Evolutionary conservation across 1,140 invertebrate species (phyloP), one percentile per base, ranked within the genome.

Genomic region (Lanistes nyassanus): DNA sequence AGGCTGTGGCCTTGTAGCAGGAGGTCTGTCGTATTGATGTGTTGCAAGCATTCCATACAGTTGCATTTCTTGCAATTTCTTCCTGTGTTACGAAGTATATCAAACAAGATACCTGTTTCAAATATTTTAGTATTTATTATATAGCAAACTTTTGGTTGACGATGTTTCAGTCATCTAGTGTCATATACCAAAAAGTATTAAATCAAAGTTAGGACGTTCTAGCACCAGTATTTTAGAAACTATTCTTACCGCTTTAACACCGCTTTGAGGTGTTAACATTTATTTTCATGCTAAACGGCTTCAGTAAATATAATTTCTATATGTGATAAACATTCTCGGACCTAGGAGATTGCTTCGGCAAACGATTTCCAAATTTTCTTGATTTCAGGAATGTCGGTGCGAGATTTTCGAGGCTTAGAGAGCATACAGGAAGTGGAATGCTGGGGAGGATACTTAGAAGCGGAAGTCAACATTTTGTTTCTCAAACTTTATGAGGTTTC

Each of bases 371-470:
- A 31, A 26, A 1, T 26, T 2, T 60, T 60, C 23, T 60, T 26
- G 3, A 60, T 60, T 60, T 23, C 67, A 69, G 67, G 67, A 31
- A 69, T 69, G 67, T 29, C 47, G 4, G 67, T 51, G 13, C 23
- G 51, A 26, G 67, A 69, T 53, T 69, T 69, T 51, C 47, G 53
- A 51, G 67, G 47, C n/a, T 29, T 69, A 26, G 42, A 23, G 9
- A 69, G 67, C 67, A 53, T 69, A 55, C 67, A 69, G 31, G 67
- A 69, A 69, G 67, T 69, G 6, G 51, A 53, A 29, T 69, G 67
- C 47, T 55, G 2, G 47, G 67, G 67, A 29, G 9, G 53, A n/a
- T 21, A 42, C 13, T 42, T 69, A 29, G n/a, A 31, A 53, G 36
- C 67, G 51, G 67, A 69, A 69, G 67, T 69, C 29, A 51, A 55